phyloP scores from a whole-genome alignment of 2,888 invertebrate genomes.

The Lapara coniferarum region DNA sequence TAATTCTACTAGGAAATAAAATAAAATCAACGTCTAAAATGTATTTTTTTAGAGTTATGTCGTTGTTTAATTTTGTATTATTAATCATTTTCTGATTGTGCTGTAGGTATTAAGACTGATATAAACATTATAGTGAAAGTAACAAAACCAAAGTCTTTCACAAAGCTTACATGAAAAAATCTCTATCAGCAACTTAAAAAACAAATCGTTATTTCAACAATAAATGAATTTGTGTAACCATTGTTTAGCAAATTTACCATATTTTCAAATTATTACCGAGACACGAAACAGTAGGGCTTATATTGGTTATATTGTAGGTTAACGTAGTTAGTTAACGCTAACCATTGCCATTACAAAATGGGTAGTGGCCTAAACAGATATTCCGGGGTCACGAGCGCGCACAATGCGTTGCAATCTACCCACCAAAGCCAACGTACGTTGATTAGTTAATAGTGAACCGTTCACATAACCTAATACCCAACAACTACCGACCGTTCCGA shows the following conservation, averaged over 20 bases:
- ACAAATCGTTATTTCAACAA: too few species aligned
- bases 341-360: conserved; percentile 76
- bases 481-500: conserved; percentile 60
- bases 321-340: conserved; percentile 69
- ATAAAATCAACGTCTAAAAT: too few species aligned
- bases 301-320: conserved; percentile 62
- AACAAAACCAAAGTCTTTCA: too few species aligned
- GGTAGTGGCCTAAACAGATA: conserved; percentile 82
- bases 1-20: too few species aligned
- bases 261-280: conserved; percentile 2
- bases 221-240: too few species aligned
- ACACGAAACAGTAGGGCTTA: conserved; percentile 24
- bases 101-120: too few species aligned
- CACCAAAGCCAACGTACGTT: conserved; percentile 77
- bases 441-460: conserved; percentile 81
- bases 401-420: conserved; percentile 81
- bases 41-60: too few species aligned
- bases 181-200: too few species aligned
- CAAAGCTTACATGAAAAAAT: too few species aligned
- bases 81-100: too few species aligned
- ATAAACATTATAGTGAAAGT: too few species aligned
- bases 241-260: not conserved
- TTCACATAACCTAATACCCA: conserved; percentile 74
- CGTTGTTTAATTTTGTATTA: too few species aligned
- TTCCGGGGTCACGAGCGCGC: conserved; percentile 79